phyloP scores from a whole-genome alignment of 1,140 invertebrate genomes.

The Eulimnadia texana region DNA sequence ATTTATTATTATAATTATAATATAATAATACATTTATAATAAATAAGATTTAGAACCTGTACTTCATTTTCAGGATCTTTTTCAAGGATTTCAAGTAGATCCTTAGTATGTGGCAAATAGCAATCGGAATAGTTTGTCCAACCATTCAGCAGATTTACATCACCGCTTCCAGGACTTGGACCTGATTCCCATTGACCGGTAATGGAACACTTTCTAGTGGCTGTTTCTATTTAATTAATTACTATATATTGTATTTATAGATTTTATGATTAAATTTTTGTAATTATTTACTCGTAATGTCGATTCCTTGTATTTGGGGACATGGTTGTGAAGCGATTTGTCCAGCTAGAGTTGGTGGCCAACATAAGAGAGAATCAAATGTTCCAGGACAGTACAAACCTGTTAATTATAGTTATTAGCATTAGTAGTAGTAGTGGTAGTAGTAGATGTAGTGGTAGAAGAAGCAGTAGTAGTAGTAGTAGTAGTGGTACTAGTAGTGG shows the following conservation, averaged over 20 bases:
- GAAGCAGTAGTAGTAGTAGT: too few species aligned
- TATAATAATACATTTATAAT: not conserved
- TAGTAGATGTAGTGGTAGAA: too few species aligned
- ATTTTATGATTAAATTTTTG: too few species aligned
- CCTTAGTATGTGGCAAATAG: slow-evolving; percentile 52
- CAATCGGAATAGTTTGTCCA: slow-evolving; percentile 81
- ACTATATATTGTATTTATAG: too few species aligned
- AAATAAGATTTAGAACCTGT: not conserved
- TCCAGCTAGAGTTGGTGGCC: slow-evolving; percentile 53
- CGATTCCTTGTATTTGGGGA: slow-evolving; percentile 49
- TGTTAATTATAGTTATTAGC: not conserved
- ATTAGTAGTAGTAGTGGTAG: not conserved
- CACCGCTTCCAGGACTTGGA: not conserved
- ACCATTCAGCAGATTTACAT: slow-evolving; percentile 31
- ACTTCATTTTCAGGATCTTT: slow-evolving; percentile 24
- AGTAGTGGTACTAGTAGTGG: too few species aligned
- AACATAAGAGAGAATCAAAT: slow-evolving; percentile 57
- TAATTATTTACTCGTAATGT: slow-evolving; percentile 58
- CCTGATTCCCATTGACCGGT: slow-evolving; percentile 61
- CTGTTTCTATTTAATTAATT: slow-evolving; percentile 54
- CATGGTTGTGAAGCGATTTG: slow-evolving; percentile 44
- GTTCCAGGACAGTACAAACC: slow-evolving; percentile 40
- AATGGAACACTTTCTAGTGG: slow-evolving; percentile 51
- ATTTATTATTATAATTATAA: not conserved
- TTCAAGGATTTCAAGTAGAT: slow-evolving; percentile 45